A percentile compares a stretch with the other conserved stretches of the same genome.
Conservation (phyloP, 1,140 invertebrate species). For the Pseudomyrmex flavicornis region DNA sequence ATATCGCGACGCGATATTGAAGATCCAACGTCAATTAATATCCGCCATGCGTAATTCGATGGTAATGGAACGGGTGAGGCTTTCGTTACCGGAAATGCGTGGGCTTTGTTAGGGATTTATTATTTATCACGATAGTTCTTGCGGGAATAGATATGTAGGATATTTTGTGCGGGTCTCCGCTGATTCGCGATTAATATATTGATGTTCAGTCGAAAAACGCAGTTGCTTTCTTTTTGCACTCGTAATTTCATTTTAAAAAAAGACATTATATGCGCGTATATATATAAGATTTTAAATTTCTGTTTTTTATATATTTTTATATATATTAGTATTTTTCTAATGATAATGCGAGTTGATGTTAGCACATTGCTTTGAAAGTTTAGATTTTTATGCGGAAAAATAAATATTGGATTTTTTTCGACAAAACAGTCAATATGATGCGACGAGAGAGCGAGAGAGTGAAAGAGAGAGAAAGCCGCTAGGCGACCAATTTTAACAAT, state of each 20-base stretch:
- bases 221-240: neutral
- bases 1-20: conserved; percentile 48
- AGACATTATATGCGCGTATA: too few relatives aligned
- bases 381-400: conserved; percentile 35
- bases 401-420: conserved; percentile 38
- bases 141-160: neutral
- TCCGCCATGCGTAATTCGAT: conserved; percentile 59
- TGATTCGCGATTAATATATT: neutral
- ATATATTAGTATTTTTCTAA: neutral
- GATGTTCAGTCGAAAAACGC: neutral
- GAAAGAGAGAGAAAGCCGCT: neutral
- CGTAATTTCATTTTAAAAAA: neutral
- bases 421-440: neutral
- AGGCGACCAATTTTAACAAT: conserved; percentile 50
- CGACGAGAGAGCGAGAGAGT: too few relatives aligned
- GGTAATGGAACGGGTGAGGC: conserved; percentile 46
- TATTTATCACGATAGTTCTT: conserved; percentile 51
- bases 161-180: neutral
- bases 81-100: conserved; percentile 45
- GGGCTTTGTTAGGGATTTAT: conserved; percentile 48
- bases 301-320: neutral
- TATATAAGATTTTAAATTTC: too few relatives aligned
- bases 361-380: neutral
- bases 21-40: conserved; percentile 59
- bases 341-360: neutral